phyloP scores from a whole-genome alignment of 2,888 invertebrate genomes.

The Drosophila mayaguana region DNA sequence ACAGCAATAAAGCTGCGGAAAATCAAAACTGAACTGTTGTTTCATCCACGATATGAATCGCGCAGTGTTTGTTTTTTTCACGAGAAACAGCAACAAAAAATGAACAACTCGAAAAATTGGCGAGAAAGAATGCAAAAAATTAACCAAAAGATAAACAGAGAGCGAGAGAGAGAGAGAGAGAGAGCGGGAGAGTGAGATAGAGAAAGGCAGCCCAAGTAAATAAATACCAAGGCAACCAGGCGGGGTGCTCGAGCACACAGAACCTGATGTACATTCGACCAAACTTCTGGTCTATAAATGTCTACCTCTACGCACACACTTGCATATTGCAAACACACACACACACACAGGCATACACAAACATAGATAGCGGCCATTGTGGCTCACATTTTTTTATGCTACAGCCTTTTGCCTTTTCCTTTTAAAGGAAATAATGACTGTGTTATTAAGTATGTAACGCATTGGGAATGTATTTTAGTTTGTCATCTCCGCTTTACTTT shows the following conservation, averaged over 20 bases:
- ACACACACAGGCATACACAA: constrained; percentile 11
- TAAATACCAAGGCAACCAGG: constrained; percentile 70
- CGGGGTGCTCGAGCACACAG: constrained; percentile 35
- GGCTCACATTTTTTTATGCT: constrained; percentile 42
- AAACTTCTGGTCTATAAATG: constrained; percentile 76
- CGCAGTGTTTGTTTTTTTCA: constrained; percentile 6
- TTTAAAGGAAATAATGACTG: constrained; percentile 50
- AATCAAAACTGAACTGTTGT: constrained; percentile 61
- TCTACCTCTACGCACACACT: constrained; percentile 66
- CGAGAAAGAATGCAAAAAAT: constrained; percentile 33
- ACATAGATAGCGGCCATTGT: constrained; percentile 57
- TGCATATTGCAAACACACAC: constrained; percentile 50
- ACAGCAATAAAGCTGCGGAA: constrained; percentile 71
- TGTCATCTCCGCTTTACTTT: neutral
- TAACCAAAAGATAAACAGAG: constrained; percentile 30
- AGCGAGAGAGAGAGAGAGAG: neutral
- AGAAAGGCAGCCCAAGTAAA: constrained; percentile 51
- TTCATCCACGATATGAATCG: constrained; percentile 55
- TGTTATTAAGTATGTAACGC: constrained; percentile 55
- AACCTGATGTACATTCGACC: constrained; percentile 51
- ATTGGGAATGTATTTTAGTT: constrained; percentile 7
- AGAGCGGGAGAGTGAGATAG: neutral
- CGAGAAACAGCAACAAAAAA: constrained; percentile 10
- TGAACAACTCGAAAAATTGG: constrained; percentile 21
- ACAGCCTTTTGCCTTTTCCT: constrained; percentile 20